phyloP scores from a whole-genome alignment of 2,113 vertebrate genomes.

The Megalops atlanticus region DNA sequence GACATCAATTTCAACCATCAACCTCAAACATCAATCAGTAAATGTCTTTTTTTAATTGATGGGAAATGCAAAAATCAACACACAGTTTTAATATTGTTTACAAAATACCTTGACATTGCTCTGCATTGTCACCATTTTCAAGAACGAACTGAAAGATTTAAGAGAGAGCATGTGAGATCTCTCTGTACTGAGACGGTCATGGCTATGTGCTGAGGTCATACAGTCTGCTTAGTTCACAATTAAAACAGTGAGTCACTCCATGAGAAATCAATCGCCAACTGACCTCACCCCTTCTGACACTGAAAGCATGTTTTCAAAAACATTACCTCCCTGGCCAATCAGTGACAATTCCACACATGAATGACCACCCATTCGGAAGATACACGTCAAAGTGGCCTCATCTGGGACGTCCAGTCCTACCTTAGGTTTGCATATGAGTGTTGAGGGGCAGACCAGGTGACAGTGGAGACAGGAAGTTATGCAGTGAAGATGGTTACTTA shows the following conservation, averaged over 20 bases:
- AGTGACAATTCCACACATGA: background rate
- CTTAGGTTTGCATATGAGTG: background rate
- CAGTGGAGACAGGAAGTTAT: background rate
- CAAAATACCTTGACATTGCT: constrained; percentile 12
- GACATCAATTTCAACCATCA: background rate
- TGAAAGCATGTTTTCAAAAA: background rate
- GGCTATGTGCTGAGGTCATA: background rate
- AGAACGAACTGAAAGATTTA: constrained; percentile 14
- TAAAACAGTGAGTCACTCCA: background rate
- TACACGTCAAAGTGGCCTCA: too few species aligned
- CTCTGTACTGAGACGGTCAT: background rate
- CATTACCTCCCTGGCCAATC: too few species aligned
- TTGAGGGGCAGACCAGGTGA: background rate
- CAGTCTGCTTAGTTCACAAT: background rate
- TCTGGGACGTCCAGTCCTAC: too few species aligned
- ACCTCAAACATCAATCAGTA: too few species aligned
- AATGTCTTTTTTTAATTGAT: background rate
- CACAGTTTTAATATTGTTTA: background rate
- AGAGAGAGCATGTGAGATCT: background rate
- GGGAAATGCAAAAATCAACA: background rate
- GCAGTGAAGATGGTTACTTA: background rate
- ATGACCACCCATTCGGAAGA: background rate
- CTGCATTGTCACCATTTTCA: background rate
- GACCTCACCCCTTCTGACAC: background rate
- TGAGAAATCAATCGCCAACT: background rate